Conservation (phyloP, 1,140 invertebrate genomes). For the Mactra quadrangularis region DNA sequence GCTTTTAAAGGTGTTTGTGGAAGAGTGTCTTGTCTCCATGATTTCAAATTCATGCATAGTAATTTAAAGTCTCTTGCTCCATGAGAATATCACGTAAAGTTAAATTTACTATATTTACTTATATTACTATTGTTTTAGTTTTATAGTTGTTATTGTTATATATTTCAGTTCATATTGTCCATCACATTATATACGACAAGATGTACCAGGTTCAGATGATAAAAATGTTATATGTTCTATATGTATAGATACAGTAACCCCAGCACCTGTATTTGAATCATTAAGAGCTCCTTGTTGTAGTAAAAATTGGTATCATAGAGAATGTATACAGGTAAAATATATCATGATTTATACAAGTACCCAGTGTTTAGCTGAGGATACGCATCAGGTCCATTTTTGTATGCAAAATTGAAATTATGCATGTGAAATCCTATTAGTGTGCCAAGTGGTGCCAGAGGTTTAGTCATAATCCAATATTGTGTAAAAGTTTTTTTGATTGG, state of each 20-base stretch:
- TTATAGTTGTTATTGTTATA: not conserved
- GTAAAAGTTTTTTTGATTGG: too few relatives aligned
- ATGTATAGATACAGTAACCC: conserved; percentile 85
- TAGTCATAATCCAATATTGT: too few relatives aligned
- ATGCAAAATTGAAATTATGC: too few relatives aligned
- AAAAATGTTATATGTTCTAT: conserved; percentile 84
- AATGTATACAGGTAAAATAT: conserved; percentile 86
- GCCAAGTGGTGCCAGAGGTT: too few relatives aligned
- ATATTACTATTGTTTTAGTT: not conserved
- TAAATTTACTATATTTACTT: conserved; percentile 5
- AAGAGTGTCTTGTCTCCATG: too few relatives aligned
- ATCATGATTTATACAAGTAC: too few relatives aligned
- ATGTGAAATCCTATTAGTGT: too few relatives aligned
- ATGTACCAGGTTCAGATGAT: conserved; percentile 74
- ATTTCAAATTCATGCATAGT: not conserved
- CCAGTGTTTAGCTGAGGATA: too few relatives aligned
- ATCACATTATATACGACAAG: conserved; percentile 86
- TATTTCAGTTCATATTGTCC: conserved; percentile 86
- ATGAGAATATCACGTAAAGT: not conserved
- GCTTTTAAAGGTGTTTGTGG: too few relatives aligned
- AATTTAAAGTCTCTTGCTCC: not conserved
- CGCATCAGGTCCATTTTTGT: too few relatives aligned
- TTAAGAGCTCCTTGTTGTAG: conserved; percentile 88
- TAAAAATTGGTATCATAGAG: conserved; percentile 87
- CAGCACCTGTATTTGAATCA: conserved; percentile 81